Conservation (phyloP, 2,797 vertebrate species). For the Rhinella marina region DNA sequence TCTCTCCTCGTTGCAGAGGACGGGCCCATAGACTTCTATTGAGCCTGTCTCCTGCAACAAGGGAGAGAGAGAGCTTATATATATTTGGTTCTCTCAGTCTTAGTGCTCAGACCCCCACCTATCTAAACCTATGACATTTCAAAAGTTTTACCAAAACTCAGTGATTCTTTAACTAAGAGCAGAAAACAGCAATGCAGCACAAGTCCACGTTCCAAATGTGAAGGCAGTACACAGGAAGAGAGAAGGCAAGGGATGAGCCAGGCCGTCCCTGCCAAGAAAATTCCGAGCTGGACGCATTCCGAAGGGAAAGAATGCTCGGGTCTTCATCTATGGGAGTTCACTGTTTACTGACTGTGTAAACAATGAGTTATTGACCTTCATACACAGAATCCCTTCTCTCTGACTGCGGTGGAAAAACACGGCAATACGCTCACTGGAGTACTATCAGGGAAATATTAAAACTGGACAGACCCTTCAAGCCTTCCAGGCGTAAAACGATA, state of each 20-base stretch:
- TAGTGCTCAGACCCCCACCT: too few species aligned
- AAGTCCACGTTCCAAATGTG: slow-evolving; percentile 33
- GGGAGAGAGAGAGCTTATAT: too few species aligned
- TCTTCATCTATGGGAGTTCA: slow-evolving; percentile 51
- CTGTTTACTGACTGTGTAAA: slow-evolving; percentile 55
- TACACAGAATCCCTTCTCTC: slow-evolving; percentile 48
- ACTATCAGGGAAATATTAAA: slow-evolving; percentile 35
- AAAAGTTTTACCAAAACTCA: too few species aligned
- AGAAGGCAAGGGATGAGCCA: slow-evolving; percentile 48
- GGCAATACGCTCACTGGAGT: neutral
- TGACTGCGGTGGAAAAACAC: slow-evolving; percentile 54
- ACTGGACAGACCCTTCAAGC: slow-evolving; percentile 42
- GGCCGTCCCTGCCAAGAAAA: slow-evolving; percentile 46
- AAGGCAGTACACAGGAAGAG: slow-evolving; percentile 33
- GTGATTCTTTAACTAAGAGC: neutral
- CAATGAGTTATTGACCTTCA: slow-evolving; percentile 62
- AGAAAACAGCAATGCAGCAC: slow-evolving; percentile 13
- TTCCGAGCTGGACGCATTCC: slow-evolving; percentile 52
- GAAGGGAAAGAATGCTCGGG: slow-evolving; percentile 55
- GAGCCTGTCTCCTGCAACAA: too few species aligned
- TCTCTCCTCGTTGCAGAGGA: too few species aligned
- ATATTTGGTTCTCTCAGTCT: too few species aligned
- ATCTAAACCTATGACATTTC: too few species aligned
- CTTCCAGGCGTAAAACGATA: neutral
- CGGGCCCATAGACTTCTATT: too few species aligned